phyloP scores from a whole-genome alignment of 2,888 invertebrate species.

The Trissonchulus latispiculum region DNA sequence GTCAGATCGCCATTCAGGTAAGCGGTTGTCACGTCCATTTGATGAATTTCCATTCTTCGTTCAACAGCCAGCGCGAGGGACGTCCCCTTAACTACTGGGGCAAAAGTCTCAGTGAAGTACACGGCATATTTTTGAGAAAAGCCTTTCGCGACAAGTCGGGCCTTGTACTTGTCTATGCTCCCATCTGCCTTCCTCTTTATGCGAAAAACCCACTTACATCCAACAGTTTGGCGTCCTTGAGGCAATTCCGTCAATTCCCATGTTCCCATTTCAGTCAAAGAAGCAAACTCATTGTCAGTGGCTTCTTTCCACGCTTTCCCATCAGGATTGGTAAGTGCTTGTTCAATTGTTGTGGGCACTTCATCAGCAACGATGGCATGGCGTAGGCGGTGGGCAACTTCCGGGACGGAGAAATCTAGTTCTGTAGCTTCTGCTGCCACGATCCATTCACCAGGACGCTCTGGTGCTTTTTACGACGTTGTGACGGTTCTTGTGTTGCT shows the following conservation, averaged over 20 bases:
- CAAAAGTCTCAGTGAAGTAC: slow-evolving; percentile 31
- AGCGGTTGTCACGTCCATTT: slow-evolving; percentile 31
- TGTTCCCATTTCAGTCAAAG: slow-evolving; percentile 27
- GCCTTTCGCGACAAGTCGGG: slow-evolving; percentile 30
- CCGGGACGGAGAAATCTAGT: not conserved
- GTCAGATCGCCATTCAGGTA: slow-evolving; percentile 30
- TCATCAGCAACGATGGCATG: not conserved
- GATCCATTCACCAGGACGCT: not conserved
- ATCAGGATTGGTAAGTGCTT: slow-evolving; percentile 21
- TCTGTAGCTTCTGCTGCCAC: not conserved
- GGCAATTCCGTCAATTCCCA: slow-evolving; percentile 28
- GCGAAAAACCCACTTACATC: slow-evolving; percentile 31
- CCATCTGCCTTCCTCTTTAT: slow-evolving; percentile 23
- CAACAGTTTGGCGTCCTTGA: slow-evolving; percentile 25
- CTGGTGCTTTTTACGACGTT: not conserved
- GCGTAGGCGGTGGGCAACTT: not conserved
- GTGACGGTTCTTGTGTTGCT: not conserved
- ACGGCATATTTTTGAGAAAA: slow-evolving; percentile 28
- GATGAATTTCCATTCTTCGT: slow-evolving; percentile 26
- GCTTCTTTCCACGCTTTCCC: slow-evolving; percentile 25
- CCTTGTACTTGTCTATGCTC: slow-evolving; percentile 29
- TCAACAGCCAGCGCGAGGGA: slow-evolving; percentile 26
- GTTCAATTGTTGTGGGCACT: not conserved
- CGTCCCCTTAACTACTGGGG: slow-evolving; percentile 27
- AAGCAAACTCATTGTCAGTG: slow-evolving; percentile 21